Evolutionary conservation across 2,888 invertebrate species (phyloP).

Genomic region (Branchinecta sandiegonensis): DNA sequence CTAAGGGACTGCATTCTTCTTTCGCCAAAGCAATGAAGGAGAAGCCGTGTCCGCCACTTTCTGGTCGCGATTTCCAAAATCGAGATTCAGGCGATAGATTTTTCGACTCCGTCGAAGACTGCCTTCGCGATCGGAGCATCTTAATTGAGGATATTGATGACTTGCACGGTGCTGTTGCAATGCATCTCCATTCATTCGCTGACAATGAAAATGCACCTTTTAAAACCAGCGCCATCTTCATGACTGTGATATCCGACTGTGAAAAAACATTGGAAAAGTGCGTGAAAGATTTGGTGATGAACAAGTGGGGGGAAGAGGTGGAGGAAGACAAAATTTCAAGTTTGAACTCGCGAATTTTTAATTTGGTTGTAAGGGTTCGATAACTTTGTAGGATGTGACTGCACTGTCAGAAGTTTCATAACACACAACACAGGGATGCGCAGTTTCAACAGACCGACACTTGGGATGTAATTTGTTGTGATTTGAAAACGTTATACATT

Average conservation of each 20-base stretch:
- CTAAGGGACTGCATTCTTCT: background rate
- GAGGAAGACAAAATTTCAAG: background rate
- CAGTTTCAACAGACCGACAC: too few species aligned
- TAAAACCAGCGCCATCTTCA: conserved; percentile 4
- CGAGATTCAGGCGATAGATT: background rate
- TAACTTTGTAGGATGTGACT: background rate
- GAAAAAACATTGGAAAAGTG: background rate
- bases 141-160: background rate
- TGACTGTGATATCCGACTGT: background rate
- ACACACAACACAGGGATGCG: too few species aligned
- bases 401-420: too few species aligned
- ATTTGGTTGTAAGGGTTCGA: background rate
- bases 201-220: conserved; percentile 13
- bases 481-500: too few species aligned
- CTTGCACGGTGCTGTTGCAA: background rate
- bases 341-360: background rate
- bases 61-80: background rate
- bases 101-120: background rate
- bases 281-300: background rate
- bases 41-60: background rate
- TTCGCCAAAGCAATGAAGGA: background rate
- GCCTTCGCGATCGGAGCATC: background rate
- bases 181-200: conserved; percentile 13
- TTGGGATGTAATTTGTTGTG: too few species aligned
- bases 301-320: conserved; percentile 4